phyloP scores from a whole-genome alignment of 2,888 invertebrate genomes.

The Acanthococcus lagerstroemiae region DNA sequence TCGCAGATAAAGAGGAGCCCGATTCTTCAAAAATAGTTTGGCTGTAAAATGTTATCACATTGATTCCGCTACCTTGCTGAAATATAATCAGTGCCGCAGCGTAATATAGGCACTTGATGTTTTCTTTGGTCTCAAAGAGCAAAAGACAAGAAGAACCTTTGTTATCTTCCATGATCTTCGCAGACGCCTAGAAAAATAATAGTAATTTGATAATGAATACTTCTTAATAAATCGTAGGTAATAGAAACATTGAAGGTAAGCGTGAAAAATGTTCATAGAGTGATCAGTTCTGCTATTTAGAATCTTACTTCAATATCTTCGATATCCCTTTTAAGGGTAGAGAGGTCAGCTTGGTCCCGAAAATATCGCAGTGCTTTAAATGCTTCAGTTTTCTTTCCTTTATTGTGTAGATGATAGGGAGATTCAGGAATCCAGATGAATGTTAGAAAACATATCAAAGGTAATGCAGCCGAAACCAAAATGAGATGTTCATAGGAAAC shows the following conservation, averaged over 20 bases:
- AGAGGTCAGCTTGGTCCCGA: too few species aligned
- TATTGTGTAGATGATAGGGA: slow-evolving; percentile 34
- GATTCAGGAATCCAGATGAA: slow-evolving; percentile 35
- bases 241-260: too few species aligned
- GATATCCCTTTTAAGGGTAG: too few species aligned
- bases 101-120: slow-evolving; percentile 28
- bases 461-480: slow-evolving; percentile 31
- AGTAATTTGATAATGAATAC: too few species aligned
- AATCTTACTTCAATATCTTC: too few species aligned
- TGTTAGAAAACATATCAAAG: slow-evolving; percentile 32
- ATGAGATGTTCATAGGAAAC: slow-evolving; percentile 51
- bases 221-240: too few species aligned
- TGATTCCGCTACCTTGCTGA: slow-evolving; percentile 76
- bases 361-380: background rate
- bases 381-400: slow-evolving; percentile 32
- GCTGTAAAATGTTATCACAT: slow-evolving; percentile 66
- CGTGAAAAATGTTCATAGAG: too few species aligned
- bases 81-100: slow-evolving; percentile 52
- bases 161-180: slow-evolving; percentile 1
- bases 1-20: slow-evolving; percentile 51
- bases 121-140: slow-evolving; percentile 9
- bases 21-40: slow-evolving; percentile 59
- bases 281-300: too few species aligned
- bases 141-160: slow-evolving; percentile 4
- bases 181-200: slow-evolving; percentile 18